Conservation (phyloP, 1,140 invertebrate species). For the Neocloeon triangulifer region DNA sequence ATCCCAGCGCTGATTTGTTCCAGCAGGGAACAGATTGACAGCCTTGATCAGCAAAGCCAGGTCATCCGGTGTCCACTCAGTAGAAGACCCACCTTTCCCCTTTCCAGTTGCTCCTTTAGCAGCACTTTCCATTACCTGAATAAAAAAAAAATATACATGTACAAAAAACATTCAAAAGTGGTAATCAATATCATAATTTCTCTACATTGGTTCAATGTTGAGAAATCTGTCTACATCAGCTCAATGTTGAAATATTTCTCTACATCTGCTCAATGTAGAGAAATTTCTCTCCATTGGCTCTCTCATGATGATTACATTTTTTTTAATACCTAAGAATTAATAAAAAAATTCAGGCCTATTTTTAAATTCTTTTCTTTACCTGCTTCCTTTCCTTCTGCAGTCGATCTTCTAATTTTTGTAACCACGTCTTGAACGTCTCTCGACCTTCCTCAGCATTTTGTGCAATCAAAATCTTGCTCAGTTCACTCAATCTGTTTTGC, state of each 20-base stretch:
- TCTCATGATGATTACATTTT: too few relatives aligned
- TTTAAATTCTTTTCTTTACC: too few relatives aligned
- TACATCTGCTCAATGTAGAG: too few relatives aligned
- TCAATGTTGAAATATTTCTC: too few relatives aligned
- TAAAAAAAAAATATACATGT: too few relatives aligned
- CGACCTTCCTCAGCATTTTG: slow-evolving; percentile 24
- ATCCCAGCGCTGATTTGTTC: slow-evolving; percentile 88
- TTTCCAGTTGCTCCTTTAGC: slow-evolving; percentile 15
- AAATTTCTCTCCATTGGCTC: too few relatives aligned
- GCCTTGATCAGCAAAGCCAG: slow-evolving; percentile 81
- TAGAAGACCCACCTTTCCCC: slow-evolving; percentile 15
- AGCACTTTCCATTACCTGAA: slow-evolving; percentile 14
- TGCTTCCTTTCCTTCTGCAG: slow-evolving; percentile 47
- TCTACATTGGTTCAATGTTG: too few relatives aligned
- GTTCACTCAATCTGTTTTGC: slow-evolving; percentile 53
- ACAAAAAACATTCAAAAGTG: too few relatives aligned
- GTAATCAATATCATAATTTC: too few relatives aligned
- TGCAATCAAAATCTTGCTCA: slow-evolving; percentile 44
- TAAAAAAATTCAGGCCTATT: too few relatives aligned
- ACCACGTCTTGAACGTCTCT: slow-evolving; percentile 35
- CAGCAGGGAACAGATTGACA: slow-evolving; percentile 88
- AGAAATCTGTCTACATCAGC: too few relatives aligned
- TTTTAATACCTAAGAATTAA: too few relatives aligned
- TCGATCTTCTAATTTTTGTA: slow-evolving; percentile 44
- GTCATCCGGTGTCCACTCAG: slow-evolving; percentile 59